These are phyloP conservation scores for Syngnathus scovelli DNA, from an alignment of 2,113 vertebrate species.

Conservation along the genomic window DNA sequence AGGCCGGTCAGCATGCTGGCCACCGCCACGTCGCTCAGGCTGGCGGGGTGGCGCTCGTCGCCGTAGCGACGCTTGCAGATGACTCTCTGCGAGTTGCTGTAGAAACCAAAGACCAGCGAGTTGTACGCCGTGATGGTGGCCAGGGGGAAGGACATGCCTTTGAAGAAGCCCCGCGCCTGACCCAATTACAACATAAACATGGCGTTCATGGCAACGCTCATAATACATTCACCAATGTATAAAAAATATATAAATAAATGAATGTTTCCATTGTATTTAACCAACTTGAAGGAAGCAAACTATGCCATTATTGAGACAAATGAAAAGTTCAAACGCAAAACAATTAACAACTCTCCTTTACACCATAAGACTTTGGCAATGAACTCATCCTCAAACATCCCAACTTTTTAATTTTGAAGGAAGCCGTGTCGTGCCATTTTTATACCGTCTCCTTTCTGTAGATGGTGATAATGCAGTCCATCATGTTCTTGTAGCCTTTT, in stretches of 20 bases:
- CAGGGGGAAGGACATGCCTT: slow-evolving; percentile 95
- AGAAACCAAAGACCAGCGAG: slow-evolving; percentile 88
- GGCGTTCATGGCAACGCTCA: background rate
- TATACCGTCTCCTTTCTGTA: slow-evolving; percentile 85
- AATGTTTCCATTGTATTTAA: too few relatives aligned
- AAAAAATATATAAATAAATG: too few relatives aligned
- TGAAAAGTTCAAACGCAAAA: too few relatives aligned
- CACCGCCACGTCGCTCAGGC: slow-evolving; percentile 72
- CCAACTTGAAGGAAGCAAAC: too few relatives aligned
- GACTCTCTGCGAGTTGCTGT: slow-evolving; percentile 80
- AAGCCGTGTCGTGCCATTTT: background rate
- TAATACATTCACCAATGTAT: too few relatives aligned
- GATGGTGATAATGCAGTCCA: slow-evolving; percentile 80
- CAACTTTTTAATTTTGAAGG: too few relatives aligned
- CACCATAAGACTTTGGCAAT: too few relatives aligned
- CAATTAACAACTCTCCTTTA: too few relatives aligned
- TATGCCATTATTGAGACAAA: too few relatives aligned
- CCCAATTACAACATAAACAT: background rate
- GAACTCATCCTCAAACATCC: too few relatives aligned
- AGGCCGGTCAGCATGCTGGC: slow-evolving; percentile 82
- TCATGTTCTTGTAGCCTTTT: slow-evolving; percentile 75
- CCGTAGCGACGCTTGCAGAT: slow-evolving; percentile 74
- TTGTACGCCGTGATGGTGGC: slow-evolving; percentile 87
- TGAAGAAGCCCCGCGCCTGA: slow-evolving; percentile 88
- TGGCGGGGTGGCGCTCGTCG: slow-evolving; percentile 22